phyloP scores from a whole-genome alignment of 2,888 invertebrate genomes.

The Spodoptera picta region DNA sequence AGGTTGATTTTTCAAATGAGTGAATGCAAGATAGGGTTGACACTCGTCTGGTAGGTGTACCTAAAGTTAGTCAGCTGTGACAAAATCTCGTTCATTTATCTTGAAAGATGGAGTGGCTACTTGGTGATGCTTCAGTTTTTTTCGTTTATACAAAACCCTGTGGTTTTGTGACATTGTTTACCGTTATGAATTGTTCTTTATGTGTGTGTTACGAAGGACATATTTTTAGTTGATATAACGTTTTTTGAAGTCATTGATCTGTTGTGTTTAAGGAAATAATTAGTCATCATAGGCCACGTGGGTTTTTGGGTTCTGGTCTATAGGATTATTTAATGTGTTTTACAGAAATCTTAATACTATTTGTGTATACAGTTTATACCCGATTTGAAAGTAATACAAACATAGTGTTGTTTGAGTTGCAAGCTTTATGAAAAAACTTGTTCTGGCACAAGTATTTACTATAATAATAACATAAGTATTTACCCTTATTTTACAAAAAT shows the following conservation, averaged over 20 bases:
- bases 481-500: not conserved
- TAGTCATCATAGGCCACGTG: no score
- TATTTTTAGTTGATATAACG: slow-evolving; percentile 1
- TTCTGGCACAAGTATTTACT: no score
- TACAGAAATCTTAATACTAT: no score
- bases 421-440: no score
- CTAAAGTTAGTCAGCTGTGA: slow-evolving; percentile 57
- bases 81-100: slow-evolving; percentile 63
- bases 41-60: slow-evolving; percentile 41
- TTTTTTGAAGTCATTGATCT: not conserved
- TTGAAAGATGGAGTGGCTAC: slow-evolving; percentile 57
- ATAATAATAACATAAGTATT: no score
- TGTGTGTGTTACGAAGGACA: slow-evolving; percentile 21
- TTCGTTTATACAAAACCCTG: slow-evolving; percentile 36
- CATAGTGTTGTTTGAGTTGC: no score
- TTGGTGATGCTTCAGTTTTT: slow-evolving; percentile 33
- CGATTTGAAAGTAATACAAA: no score
- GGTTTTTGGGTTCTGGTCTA: no score
- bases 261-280: not conserved
- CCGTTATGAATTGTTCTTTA: slow-evolving; percentile 35
- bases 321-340: no score
- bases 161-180: slow-evolving; percentile 12
- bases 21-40: slow-evolving; percentile 27
- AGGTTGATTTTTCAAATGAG: slow-evolving; percentile 6
- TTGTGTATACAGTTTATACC: no score